Evolutionary conservation across 2,797 vertebrate genomes (phyloP), one percentile per base, ranked within the genome.

Genomic region (Percopsis omiscomaycus): DNA sequence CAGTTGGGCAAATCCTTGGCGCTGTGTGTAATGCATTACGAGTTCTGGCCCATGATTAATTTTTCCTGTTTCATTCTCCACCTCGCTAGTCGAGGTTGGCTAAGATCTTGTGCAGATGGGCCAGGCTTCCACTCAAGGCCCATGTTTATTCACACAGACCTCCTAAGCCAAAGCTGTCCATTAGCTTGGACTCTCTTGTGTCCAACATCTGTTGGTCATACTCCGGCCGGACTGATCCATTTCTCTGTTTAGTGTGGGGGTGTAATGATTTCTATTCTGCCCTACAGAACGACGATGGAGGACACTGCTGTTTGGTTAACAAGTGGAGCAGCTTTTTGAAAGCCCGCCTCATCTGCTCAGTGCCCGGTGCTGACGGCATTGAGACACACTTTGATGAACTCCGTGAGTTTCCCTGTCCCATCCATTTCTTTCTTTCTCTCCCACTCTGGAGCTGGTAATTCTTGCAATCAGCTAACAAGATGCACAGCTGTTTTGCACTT

Each of bases 251-350:
- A 12, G 9, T 3, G 9, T 27, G 28, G 55, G 74, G 59, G 49
- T 61, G 55, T 63, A 55, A 80, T 3, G 16, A 51, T 44, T 69
- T 66, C 70, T 60, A 52, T 8, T 59, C 30, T 69, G 78, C 45
- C 0, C 71, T 68, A 13, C 91, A 98, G 98, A 99, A 99, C 0
- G 98, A 99, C 0, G 97, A 98, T 0, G 98, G 98, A 0, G 97
- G 98, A 66, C 98, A 98, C 88, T 99, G 98, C 88, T 98, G 97
- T 76, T 92, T 99, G 64, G 98, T 99, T 65, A 99, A 98, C 86
- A 99, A 99, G 82, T 99, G 98, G 98, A 99, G 98, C 90, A 98
- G 96, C 0, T 99, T 99, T 84, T 92, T 99, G 79, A 99, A 99
- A 79, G 96, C 98, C 0, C 93, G 98, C 2, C 95, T 99, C 0